Percentiles rank a stretch among this genome's conserved stretches.
These are phyloP conservation scores for Indri indri DNA, from an alignment of 2,113 vertebrate species.

Conservation along the genomic window DNA sequence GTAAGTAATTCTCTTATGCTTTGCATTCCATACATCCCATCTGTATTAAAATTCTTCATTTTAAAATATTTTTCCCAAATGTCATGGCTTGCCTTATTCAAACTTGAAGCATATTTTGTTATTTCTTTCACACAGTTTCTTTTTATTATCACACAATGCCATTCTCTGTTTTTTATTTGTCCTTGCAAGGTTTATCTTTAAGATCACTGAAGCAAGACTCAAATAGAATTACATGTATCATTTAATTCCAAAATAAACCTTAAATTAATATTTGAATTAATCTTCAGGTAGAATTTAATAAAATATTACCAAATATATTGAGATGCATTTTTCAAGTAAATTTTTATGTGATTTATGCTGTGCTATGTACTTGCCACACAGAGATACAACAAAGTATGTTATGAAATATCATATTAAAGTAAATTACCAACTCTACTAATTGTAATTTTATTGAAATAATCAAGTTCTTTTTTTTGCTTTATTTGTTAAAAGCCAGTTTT, in stretches of 20 bases:
- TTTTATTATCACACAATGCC: background rate
- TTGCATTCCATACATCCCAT: background rate
- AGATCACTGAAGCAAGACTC: background rate
- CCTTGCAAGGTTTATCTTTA: background rate
- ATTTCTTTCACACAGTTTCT: background rate
- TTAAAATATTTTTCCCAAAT: background rate
- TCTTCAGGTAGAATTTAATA: background rate
- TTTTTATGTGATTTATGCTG: background rate
- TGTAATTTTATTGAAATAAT: background rate
- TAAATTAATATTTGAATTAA: background rate
- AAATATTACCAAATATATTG: background rate
- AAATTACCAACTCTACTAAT: background rate
- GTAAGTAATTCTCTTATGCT: background rate
- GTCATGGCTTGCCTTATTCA: background rate
- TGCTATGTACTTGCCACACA: rapidly evolving
- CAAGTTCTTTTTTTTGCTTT: background rate
- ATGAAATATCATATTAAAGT: background rate
- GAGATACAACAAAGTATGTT: background rate
- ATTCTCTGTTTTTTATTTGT: background rate
- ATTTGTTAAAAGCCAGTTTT: background rate
- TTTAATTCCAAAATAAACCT: background rate
- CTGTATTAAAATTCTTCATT: background rate
- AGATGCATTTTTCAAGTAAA: background rate
- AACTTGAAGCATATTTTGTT: background rate
- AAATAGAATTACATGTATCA: background rate